A percentile compares a stretch with the other conserved stretches of the same genome.
Evolutionary conservation across 2,888 invertebrate genomes (phyloP).

Genomic region (Athrips mouffetella): DNA sequence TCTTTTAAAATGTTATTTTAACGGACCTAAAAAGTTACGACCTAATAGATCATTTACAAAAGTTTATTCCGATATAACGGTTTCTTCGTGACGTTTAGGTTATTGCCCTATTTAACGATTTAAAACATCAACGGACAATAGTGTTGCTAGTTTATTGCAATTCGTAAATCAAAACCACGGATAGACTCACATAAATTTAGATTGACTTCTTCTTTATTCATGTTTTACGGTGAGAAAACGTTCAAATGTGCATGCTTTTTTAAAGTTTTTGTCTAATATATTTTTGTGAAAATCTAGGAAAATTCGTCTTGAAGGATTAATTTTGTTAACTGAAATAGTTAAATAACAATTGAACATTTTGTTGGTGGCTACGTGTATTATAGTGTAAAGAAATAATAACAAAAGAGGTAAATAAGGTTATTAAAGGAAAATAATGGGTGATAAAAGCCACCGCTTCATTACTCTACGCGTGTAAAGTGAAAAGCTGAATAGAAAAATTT

Average conservation of each 20-base stretch:
- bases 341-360: too few relatives aligned
- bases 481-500: constrained; percentile 5
- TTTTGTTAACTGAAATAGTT: too few relatives aligned
- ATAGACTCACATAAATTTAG: constrained; percentile 55
- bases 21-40: constrained; percentile 32
- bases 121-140: constrained; percentile 60
- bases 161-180: constrained; percentile 66
- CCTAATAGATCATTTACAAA: constrained; percentile 39
- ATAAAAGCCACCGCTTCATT: constrained; percentile 8
- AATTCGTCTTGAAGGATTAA: too few relatives aligned
- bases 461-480: constrained; percentile 2
- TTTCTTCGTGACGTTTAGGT: constrained; percentile 57
- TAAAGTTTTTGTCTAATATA: neutral
- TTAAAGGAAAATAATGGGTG: constrained; percentile 9
- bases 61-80: constrained; percentile 57
- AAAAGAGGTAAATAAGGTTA: neutral
- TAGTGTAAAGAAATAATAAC: neutral
- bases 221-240: constrained; percentile 51
- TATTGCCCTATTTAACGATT: constrained; percentile 68
- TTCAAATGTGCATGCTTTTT: constrained; percentile 22
- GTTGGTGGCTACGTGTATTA: too few relatives aligned
- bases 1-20: constrained; percentile 22
- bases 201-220: constrained; percentile 38
- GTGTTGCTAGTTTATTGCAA: constrained; percentile 58
- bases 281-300: neutral